phyloP scores from a whole-genome alignment of 2,888 invertebrate species.

The Agrenia bidenticulata region DNA sequence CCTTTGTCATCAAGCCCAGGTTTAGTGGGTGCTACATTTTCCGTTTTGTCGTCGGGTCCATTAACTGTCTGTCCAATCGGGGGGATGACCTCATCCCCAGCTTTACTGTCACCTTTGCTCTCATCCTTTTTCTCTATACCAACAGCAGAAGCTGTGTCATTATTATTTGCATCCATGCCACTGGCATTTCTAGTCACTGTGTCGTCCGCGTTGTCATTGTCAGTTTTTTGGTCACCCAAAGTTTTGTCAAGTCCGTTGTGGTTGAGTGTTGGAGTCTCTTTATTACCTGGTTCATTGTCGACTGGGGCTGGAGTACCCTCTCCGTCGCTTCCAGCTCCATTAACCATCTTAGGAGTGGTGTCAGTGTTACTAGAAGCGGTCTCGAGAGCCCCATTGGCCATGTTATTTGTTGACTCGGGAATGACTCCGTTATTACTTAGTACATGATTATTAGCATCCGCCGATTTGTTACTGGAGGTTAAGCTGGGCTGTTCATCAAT shows the following conservation, averaged over 20 bases:
- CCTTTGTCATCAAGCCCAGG: background rate
- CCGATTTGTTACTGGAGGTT: conserved; percentile 13
- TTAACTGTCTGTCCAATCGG: conserved; percentile 16
- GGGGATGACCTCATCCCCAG: conserved; percentile 13
- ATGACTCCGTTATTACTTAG: conserved; percentile 56
- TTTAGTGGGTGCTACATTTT: conserved; percentile 9
- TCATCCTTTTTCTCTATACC: conserved; percentile 11
- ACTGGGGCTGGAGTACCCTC: conserved; percentile 5
- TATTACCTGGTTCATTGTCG: conserved; percentile 13
- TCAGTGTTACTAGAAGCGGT: conserved; percentile 44
- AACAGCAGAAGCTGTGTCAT: conserved; percentile 30
- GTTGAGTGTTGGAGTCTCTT: no score
- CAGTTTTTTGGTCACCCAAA: background rate
- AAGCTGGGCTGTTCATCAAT: conserved; percentile 56
- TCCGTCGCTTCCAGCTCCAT: conserved; percentile 2
- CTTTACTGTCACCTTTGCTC: conserved; percentile 19
- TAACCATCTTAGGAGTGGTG: conserved; percentile 1
- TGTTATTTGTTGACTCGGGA: conserved; percentile 28
- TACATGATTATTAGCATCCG: conserved; percentile 55
- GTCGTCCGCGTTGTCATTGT: background rate
- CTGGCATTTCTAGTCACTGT: conserved; percentile 22
- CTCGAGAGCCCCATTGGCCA: background rate
- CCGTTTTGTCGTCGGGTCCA: conserved; percentile 2
- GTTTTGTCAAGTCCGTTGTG: no score
- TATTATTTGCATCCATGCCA: conserved; percentile 28